phyloP scores from a whole-genome alignment of 2,888 invertebrate genomes.

The Microplitis manilae region DNA sequence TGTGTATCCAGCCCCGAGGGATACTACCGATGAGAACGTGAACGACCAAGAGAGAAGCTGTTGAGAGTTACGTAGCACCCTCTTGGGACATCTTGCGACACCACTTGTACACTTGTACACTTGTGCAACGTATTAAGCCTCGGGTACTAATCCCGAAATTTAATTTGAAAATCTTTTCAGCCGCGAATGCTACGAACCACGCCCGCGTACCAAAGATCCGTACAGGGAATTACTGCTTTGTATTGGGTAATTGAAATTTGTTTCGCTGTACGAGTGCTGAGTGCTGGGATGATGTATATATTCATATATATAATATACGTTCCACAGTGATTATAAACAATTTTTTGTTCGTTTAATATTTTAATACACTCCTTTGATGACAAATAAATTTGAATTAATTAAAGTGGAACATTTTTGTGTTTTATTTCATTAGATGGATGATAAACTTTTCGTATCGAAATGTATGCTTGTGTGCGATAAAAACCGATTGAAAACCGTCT shows the following conservation, averaged over 20 bases:
- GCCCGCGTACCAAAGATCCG: conserved; percentile 56
- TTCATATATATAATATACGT: too few relatives aligned
- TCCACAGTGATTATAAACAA: too few relatives aligned
- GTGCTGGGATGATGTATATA: too few relatives aligned
- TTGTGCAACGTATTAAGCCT: conserved; percentile 57
- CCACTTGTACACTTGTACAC: conserved; percentile 57
- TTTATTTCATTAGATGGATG: too few relatives aligned
- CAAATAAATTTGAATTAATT: neutral
- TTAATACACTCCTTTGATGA: neutral
- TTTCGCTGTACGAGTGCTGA: conserved; percentile 47
- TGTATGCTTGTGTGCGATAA: neutral
- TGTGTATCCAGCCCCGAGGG: neutral
- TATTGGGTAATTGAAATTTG: conserved; percentile 70
- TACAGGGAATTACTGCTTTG: conserved; percentile 69
- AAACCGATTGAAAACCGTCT: conserved; percentile 2
- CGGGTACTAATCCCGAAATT: conserved; percentile 71
- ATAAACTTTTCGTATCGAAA: too few relatives aligned
- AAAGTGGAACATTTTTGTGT: too few relatives aligned
- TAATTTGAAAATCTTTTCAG: conserved; percentile 71
- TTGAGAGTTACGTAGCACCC: conserved; percentile 65
- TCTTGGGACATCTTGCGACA: conserved; percentile 65
- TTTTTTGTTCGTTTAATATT: too few relatives aligned
- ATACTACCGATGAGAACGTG: conserved; percentile 40
- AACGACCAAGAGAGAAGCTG: conserved; percentile 41
- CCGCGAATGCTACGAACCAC: conserved; percentile 44